phyloP scores from a whole-genome alignment of 64 coral and sea anemone species.

The Anthopleura sola region DNA sequence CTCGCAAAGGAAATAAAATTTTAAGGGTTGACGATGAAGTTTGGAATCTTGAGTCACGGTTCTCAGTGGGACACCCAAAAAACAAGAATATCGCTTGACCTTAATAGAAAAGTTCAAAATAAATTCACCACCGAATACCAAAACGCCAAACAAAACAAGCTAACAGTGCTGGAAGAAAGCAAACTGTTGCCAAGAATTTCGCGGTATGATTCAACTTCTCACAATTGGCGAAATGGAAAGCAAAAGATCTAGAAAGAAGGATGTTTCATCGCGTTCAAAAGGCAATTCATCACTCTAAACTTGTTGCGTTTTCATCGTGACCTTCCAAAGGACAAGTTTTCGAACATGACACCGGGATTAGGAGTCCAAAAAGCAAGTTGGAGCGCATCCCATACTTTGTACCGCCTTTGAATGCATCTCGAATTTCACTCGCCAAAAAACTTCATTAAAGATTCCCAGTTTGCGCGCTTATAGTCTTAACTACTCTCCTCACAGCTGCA shows the following conservation, averaged over 20 bases:
- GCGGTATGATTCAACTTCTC: neutral
- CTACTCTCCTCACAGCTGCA: neutral
- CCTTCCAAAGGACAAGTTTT: neutral
- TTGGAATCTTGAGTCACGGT: neutral
- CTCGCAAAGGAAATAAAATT: neutral
- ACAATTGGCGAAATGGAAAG: neutral
- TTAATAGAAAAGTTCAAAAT: constrained; percentile 18
- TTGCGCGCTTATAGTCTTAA: neutral
- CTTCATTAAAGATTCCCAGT: neutral
- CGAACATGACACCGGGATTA: constrained; percentile 11
- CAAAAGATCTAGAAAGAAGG: neutral
- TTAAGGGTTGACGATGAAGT: neutral
- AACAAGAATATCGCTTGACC: constrained; percentile 26
- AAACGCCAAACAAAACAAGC: neutral
- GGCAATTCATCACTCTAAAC: neutral
- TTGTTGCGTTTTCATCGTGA: neutral
- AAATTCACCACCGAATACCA: neutral
- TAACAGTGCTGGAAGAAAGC: neutral
- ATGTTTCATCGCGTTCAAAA: neutral
- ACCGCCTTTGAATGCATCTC: neutral
- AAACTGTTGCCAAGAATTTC: neutral
- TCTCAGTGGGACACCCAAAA: neutral
- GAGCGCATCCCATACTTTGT: constrained; percentile 2
- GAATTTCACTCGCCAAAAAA: constrained; percentile 1
- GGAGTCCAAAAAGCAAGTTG: constrained; percentile 13